Conservation (phyloP, 2,888 invertebrate species). For the Epinotia nisella region DNA sequence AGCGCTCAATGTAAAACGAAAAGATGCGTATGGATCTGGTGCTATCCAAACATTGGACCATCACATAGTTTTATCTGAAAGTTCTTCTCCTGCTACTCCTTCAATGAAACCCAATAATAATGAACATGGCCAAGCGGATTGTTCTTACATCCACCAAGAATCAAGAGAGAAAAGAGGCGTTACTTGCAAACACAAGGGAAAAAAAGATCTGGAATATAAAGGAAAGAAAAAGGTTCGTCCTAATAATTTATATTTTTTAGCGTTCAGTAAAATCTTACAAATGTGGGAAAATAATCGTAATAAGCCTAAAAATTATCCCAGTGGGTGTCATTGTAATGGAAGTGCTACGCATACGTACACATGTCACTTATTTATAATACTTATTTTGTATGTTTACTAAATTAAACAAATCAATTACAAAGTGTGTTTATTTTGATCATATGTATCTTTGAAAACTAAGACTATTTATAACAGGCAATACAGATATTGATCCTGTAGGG, state of each 20-base stretch:
- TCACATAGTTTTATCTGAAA: slow-evolving; percentile 1
- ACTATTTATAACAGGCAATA: background rate
- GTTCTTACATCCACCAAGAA: slow-evolving; percentile 52
- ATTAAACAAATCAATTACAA: slow-evolving; percentile 17
- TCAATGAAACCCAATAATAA: slow-evolving; percentile 40
- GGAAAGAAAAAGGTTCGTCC: slow-evolving; percentile 50
- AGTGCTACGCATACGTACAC: slow-evolving; percentile 41
- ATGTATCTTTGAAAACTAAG: background rate
- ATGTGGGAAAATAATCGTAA: slow-evolving; percentile 49
- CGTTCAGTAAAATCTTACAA: slow-evolving; percentile 55
- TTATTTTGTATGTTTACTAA: slow-evolving; percentile 42
- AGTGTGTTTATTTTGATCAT: slow-evolving; percentile 2
- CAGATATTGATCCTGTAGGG: background rate
- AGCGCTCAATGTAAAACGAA: slow-evolving; percentile 62
- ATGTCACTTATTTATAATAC: slow-evolving; percentile 43
- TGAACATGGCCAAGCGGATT: slow-evolving; percentile 44
- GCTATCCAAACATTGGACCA: slow-evolving; percentile 1
- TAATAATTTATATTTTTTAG: slow-evolving; percentile 58
- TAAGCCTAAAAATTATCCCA: slow-evolving; percentile 37
- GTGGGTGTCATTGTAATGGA: slow-evolving; percentile 50
- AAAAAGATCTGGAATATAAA: slow-evolving; percentile 32
- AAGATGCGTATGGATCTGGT: slow-evolving; percentile 54
- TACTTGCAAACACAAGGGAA: slow-evolving; percentile 36
- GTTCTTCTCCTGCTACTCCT: background rate
- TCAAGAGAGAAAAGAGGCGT: slow-evolving; percentile 54